Evolutionary conservation across 2,797 vertebrate genomes (phyloP).

Genomic region (Ispidina lecontei): DNA sequence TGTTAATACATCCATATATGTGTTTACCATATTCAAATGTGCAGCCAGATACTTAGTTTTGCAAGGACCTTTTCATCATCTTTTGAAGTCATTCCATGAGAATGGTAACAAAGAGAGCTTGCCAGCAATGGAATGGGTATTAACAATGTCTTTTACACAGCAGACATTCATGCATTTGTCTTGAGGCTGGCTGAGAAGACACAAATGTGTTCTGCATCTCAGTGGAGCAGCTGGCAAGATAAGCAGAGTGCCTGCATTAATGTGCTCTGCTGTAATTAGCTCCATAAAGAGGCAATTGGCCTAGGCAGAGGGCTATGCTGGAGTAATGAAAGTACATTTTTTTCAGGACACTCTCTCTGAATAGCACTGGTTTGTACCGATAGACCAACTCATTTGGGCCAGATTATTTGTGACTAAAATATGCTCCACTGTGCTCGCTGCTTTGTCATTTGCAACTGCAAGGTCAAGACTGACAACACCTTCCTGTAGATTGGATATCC

Average conservation of each 20-base stretch:
- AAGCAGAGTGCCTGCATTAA: conserved; percentile 34
- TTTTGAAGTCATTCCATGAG: conserved; percentile 37
- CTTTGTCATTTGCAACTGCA: background rate
- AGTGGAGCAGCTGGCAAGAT: conserved; percentile 48
- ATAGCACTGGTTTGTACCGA: background rate
- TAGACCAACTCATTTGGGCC: background rate
- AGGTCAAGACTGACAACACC: background rate
- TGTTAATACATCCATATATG: background rate
- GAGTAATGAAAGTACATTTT: background rate
- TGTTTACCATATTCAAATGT: conserved; percentile 41
- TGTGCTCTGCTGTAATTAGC: conserved; percentile 32
- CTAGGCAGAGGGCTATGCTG: background rate
- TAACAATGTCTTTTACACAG: conserved; percentile 38
- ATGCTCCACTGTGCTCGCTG: background rate
- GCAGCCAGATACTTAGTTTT: conserved; percentile 12
- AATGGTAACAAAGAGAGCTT: conserved; percentile 22
- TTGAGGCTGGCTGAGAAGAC: conserved; percentile 24
- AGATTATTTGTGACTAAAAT: background rate
- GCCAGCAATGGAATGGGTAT: background rate
- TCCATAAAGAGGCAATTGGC: background rate
- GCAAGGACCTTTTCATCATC: conserved; percentile 7
- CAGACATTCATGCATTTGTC: background rate
- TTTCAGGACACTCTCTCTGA: background rate
- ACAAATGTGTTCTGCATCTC: conserved; percentile 30
- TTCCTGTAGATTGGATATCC: background rate